phyloP scores from a whole-genome alignment of 2,797 vertebrate species.

The Artibeus jamaicensis region DNA sequence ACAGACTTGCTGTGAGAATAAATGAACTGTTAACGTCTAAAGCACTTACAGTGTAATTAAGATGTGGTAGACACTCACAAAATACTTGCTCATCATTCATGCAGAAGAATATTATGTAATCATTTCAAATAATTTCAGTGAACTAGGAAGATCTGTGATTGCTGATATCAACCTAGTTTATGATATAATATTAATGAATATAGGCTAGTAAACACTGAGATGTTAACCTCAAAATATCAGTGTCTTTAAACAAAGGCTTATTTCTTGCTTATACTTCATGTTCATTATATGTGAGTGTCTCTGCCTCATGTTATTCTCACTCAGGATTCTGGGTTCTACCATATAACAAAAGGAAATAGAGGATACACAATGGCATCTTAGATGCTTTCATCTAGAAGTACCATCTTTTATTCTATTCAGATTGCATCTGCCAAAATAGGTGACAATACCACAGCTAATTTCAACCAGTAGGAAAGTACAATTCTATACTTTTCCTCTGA shows the following conservation, averaged over 20 bases:
- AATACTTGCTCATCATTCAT: not conserved
- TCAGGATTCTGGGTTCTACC: not conserved
- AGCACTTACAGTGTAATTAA: not conserved
- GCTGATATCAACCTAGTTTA: not conserved
- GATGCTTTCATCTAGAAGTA: not conserved
- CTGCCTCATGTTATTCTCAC: not conserved
- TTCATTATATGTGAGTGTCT: not conserved
- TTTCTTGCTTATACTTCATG: not conserved
- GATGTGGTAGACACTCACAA: not conserved
- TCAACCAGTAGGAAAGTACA: not conserved
- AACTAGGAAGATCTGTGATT: not conserved
- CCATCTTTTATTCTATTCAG: not conserved
- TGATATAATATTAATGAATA: not conserved
- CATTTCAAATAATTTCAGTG: not conserved
- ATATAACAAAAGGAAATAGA: not conserved
- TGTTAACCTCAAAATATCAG: not conserved
- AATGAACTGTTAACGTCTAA: slow-evolving; percentile 4
- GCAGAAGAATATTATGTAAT: not conserved
- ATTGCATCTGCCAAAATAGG: not conserved
- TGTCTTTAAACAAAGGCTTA: not conserved
- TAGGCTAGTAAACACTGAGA: not conserved
- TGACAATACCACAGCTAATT: not conserved
- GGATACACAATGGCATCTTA: not conserved
- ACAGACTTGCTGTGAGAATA: not conserved
- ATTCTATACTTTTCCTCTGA: not conserved